These are phyloP conservation scores for Gymnothorax reevesii DNA, from an alignment of 2,797 vertebrate genomes.

Conservation along the genomic window DNA sequence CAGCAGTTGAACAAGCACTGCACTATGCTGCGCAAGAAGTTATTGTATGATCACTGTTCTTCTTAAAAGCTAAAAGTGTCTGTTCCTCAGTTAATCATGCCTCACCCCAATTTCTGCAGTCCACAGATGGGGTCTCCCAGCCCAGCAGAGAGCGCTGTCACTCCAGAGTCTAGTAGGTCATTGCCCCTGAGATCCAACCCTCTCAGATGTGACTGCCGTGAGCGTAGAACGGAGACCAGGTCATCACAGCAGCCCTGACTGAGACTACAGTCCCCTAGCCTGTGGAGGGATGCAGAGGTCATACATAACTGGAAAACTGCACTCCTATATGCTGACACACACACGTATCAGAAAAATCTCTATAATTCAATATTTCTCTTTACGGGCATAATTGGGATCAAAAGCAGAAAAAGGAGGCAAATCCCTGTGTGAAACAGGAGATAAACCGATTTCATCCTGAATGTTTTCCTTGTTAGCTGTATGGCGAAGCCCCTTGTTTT, in stretches of 20 bases:
- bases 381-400: too few species aligned
- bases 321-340: neutral
- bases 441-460: too few species aligned
- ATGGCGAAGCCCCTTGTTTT: neutral
- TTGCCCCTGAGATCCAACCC: neutral
- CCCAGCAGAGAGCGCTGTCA: slow-evolving; percentile 12
- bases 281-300: neutral
- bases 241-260: neutral
- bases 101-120: slow-evolving; percentile 30
- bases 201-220: neutral
- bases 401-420: too few species aligned
- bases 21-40: neutral
- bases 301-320: neutral
- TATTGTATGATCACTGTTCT: neutral
- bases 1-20: neutral
- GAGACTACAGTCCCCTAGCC: slow-evolving; percentile 12
- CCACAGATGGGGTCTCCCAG: neutral
- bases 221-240: neutral
- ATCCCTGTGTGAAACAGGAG: too few species aligned
- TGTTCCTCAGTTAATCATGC: neutral
- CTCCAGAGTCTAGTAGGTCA: slow-evolving; percentile 1
- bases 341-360: neutral
- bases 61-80: neutral
- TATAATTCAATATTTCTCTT: too few species aligned
- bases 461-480: neutral